These are phyloP conservation scores for Drosophila grimshawi DNA, from an alignment of 1,140 invertebrate species.

Conservation along the genomic window DNA sequence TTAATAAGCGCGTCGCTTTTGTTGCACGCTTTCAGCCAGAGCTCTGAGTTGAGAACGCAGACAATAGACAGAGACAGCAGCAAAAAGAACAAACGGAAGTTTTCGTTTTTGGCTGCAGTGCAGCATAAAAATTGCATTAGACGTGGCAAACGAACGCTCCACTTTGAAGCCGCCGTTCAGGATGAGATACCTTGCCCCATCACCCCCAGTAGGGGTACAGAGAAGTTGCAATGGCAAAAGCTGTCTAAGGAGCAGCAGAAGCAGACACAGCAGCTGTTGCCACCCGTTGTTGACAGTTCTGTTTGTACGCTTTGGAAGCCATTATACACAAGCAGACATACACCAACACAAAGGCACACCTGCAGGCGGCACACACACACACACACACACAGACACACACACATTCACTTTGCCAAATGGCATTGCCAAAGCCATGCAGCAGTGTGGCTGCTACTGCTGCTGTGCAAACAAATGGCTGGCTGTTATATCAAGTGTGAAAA, in stretches of 20 bases:
- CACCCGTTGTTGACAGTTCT: conserved; percentile 61
- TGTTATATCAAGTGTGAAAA: conserved; percentile 76
- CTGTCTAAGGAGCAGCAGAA: neutral
- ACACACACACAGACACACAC: conserved; percentile 3
- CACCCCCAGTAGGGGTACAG: neutral
- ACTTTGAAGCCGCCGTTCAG: conserved; percentile 37
- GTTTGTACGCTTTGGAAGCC: conserved; percentile 68
- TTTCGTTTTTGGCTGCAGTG: conserved; percentile 52
- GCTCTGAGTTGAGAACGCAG: conserved; percentile 29
- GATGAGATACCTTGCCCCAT: too few relatives aligned
- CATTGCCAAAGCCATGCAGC: conserved; percentile 48
- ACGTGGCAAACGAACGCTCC: conserved; percentile 46
- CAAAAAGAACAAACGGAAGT: conserved; percentile 55
- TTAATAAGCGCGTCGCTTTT: conserved; percentile 68
- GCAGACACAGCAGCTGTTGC: conserved; percentile 11
- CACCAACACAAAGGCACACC: conserved; percentile 11
- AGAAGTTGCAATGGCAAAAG: neutral
- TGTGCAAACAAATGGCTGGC: conserved; percentile 60
- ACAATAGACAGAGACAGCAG: conserved; percentile 50
- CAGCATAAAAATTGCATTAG: conserved; percentile 81
- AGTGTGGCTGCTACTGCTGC: conserved; percentile 6
- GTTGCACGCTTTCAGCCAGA: conserved; percentile 20
- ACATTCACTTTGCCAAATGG: conserved; percentile 33
- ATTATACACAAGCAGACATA: conserved; percentile 56
- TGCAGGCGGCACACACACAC: neutral